Evolutionary conservation across 2,113 vertebrate genomes (phyloP).

Genomic region (Ginglymostoma cirratum): DNA sequence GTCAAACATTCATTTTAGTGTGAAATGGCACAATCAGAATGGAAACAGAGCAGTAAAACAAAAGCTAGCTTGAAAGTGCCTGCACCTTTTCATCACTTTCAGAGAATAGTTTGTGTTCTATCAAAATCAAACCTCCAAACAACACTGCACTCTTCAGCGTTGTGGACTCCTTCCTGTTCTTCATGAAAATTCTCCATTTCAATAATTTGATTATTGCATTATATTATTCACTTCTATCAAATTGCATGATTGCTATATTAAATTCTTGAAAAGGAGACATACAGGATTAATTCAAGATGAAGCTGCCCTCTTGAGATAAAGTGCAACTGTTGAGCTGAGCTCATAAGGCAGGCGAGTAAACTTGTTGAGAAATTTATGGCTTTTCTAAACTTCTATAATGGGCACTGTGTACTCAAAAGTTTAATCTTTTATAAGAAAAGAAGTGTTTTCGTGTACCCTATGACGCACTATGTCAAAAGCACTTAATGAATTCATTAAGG

Average conservation of each 20-base stretch:
- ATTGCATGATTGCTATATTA: neutral
- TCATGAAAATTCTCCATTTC: neutral
- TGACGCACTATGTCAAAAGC: neutral
- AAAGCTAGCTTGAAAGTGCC: neutral
- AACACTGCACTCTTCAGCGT: neutral
- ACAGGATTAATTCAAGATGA: neutral
- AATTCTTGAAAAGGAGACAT: neutral
- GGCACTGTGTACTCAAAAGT: neutral
- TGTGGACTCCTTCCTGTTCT: neutral
- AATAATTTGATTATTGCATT: no score
- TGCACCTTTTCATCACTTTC: neutral
- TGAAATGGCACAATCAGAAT: constrained; percentile 23
- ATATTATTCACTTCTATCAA: neutral
- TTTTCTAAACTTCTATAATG: neutral
- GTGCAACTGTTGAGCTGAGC: no score
- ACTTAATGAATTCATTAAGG: neutral
- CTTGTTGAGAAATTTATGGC: neutral
- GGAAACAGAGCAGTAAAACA: neutral
- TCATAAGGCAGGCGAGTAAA: neutral
- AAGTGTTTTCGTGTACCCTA: neutral
- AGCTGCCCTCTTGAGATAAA: neutral
- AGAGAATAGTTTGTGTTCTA: neutral
- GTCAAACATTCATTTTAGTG: constrained; percentile 26
- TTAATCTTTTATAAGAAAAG: neutral
- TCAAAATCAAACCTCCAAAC: neutral